Base-by-base conservation (phyloP, 64 coral and sea anemone genomes). In the Montipora capricornis region DNA sequence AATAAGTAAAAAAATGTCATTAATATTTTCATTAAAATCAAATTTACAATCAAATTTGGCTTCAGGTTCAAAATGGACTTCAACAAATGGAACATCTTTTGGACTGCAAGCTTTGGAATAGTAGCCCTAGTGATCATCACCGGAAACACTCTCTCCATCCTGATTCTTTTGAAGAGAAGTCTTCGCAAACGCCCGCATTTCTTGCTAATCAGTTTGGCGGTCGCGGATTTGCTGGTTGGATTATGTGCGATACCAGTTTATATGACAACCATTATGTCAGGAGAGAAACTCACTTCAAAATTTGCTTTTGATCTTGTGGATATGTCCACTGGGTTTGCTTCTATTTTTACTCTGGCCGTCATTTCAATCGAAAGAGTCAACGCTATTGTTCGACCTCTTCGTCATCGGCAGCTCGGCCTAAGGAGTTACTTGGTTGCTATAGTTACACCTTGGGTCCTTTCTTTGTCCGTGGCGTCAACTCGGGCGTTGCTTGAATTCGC, bases 281-380 rank as follows among this genome's bases (percentile, higher is more conserved):
- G 47, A 60, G 5, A 15, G 4, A 75, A 3, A 8, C 19, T 74
- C 10, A 22, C 53, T 16, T 53, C 69, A 57, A 12, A 48, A 45
- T 80, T 74, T 60, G 57, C 11, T 59, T 84, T 49, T 20, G 90
- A 81, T 20, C 66, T 69, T 4, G 79, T 64, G 16, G 80, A 91
- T 19, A 82, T 91, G 55, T 46, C 60, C 24, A 75, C 90, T 13
- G 78, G 78, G 4, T 81, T 91, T 50, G 16, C 79, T 0, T 91
- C 90, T 6, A 49, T 84, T 15, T 91, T 91, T 19, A 81, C 80
- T 11, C 60, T 91, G 52, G 68, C 20, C 73, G 16, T 74, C 8
- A 91, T 91, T 60, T 91, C 90, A 17, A 49, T 91, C 15, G 90
- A 91, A 75, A 91, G 90, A 74, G 67, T 91, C 6, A 74, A 20